Evolutionary conservation across 2,113 vertebrate genomes (phyloP), one percentile per base, ranked within the genome.

Genomic region (Sakesphorus luctuosus): DNA sequence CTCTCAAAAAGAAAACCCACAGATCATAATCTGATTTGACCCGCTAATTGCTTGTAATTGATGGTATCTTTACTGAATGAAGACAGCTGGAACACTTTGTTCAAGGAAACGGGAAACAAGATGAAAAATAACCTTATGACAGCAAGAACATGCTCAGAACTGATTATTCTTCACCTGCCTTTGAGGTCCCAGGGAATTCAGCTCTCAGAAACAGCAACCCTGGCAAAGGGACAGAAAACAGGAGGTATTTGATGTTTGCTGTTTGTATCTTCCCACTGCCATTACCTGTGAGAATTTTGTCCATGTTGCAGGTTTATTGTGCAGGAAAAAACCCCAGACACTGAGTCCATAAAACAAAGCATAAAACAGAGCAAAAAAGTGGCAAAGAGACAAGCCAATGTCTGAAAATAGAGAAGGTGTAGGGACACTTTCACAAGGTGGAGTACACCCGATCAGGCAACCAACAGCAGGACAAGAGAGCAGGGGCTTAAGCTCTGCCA

Each of bases 31-130:
- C 78, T 79, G 33, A 87, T 91, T 89, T 78, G 61, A 36, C 44
- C 49, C n/a, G 13, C 63, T 89, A 91, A 95, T 90, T 81, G 81
- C 35, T 72, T 91, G 62, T 77, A 95, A 82, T 68, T 93, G 67
- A 92, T 72, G n/a, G 35, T 68, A 90, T 76, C 33, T 83, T 50
- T 71, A 74, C 63, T 50, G 59, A 38, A 62, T 50, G 76, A 84
- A 93, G 92, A 73, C 58, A 93, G 36, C 28, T 87, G 78, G 78
- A 82, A 93, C 49, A 83, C 31, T 86, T 80, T 66, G 79, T 85
- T 69, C 78, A 86, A 82, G 24, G 49, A 85, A 95, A 85, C 6
- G 0, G 3, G 55, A 35, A 93, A 93, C 67, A 66, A 10, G 17
- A 90, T 80, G 71, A 93, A 86, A 95, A 90, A 79, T 88, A 77